A percentile compares a stretch with the other conserved stretches of the same genome.
Conservation (phyloP, 2,113 vertebrate genomes). For the Mormyrus iriodes region DNA sequence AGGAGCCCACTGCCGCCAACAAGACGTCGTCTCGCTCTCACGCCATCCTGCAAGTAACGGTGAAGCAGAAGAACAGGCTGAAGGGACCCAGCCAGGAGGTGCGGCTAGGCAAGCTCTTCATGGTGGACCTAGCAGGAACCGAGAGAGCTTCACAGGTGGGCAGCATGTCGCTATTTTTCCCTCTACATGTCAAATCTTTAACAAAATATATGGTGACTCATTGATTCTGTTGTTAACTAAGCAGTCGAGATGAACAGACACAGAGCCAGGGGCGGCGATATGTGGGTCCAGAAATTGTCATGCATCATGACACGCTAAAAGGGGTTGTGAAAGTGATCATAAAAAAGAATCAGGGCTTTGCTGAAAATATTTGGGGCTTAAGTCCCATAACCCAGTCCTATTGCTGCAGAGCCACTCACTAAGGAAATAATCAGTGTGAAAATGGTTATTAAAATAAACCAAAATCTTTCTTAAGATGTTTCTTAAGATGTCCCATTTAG, state of each 20-base stretch:
- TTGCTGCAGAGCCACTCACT: neutral
- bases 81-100: conserved; percentile 22
- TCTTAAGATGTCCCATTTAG: neutral
- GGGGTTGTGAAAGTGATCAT: neutral
- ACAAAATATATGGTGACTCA: neutral
- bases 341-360: neutral
- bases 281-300: neutral
- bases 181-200: neutral
- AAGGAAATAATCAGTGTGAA: neutral
- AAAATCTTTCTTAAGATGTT: neutral
- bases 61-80: conserved; percentile 36
- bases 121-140: conserved; percentile 56
- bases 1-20: conserved; percentile 58
- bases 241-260: neutral
- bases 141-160: conserved; percentile 56
- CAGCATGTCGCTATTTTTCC: neutral
- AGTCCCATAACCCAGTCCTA: neutral
- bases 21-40: conserved; percentile 51
- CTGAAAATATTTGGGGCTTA: neutral
- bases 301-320: neutral
- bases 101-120: conserved; percentile 49
- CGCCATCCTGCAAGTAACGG: conserved; percentile 51
- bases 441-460: neutral
- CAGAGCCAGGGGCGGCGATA: neutral
- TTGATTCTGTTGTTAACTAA: neutral